Evolutionary conservation across 2,888 invertebrate species (phyloP).

Genomic region (Eupeodes latifasciatus): DNA sequence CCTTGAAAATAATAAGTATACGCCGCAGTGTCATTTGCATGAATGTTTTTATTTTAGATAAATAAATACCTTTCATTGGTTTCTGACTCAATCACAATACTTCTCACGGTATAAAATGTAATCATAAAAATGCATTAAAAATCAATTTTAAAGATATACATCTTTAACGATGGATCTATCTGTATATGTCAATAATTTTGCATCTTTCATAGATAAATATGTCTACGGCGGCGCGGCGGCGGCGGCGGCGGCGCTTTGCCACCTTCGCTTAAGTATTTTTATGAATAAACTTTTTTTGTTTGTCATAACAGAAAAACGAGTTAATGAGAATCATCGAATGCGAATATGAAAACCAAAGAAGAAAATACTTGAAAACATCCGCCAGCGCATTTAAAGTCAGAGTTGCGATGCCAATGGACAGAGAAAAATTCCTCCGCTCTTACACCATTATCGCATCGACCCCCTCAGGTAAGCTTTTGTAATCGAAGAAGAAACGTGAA

Average conservation of each 20-base stretch:
- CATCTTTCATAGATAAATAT: constrained; percentile 26
- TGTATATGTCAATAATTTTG: constrained; percentile 21
- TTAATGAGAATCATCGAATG: constrained; percentile 50
- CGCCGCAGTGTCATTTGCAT: constrained; percentile 17
- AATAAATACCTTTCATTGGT: not conserved
- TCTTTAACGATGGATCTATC: constrained; percentile 9
- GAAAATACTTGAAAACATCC: constrained; percentile 42
- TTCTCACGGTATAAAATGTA: constrained; percentile 34
- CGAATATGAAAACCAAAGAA: constrained; percentile 37
- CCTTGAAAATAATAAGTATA: constrained; percentile 40
- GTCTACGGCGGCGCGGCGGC: not conserved
- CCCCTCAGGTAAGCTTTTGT: constrained; percentile 21
- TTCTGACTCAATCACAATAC: constrained; percentile 2
- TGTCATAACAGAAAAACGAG: constrained; percentile 50
- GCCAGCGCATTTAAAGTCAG: constrained; percentile 47
- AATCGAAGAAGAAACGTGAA: constrained; percentile 81
- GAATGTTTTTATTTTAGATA: not conserved
- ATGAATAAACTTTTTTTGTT: constrained; percentile 9
- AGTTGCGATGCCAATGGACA: constrained; percentile 53
- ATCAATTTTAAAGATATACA: constrained; percentile 35
- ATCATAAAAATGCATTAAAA: constrained; percentile 38
- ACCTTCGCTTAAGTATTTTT: constrained; percentile 32
- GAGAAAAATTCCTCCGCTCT: constrained; percentile 2
- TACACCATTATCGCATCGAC: not conserved
- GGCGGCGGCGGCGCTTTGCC: not conserved